Evolutionary conservation across 2,888 invertebrate species (phyloP).

Genomic region (Rhamphomyia laevipes): DNA sequence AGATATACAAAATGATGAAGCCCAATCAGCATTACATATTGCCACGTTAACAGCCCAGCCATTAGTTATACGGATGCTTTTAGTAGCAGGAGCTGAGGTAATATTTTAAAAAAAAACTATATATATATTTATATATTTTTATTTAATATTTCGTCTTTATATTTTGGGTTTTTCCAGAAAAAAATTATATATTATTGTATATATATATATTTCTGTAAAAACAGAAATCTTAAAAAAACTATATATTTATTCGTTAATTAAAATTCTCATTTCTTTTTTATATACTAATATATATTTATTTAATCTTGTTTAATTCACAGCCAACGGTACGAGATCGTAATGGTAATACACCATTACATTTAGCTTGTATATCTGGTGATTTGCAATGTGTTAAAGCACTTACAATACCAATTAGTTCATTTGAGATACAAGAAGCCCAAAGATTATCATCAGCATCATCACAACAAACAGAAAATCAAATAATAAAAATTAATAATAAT

Average conservation of each 20-base stretch:
- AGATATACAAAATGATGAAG: slow-evolving; percentile 68
- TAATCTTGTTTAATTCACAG: slow-evolving; percentile 21
- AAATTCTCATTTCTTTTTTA: neutral
- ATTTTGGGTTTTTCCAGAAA: neutral
- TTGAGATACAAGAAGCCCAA: slow-evolving; percentile 37
- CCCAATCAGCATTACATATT: slow-evolving; percentile 75
- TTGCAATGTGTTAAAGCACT: slow-evolving; percentile 60
- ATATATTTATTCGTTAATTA: no score
- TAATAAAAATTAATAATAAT: neutral
- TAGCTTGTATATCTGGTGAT: slow-evolving; percentile 63
- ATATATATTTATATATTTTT: neutral
- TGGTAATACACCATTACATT: slow-evolving; percentile 80
- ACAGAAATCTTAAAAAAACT: no score
- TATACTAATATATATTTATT: neutral
- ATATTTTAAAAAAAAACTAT: slow-evolving; percentile 14
- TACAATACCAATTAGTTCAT: slow-evolving; percentile 49
- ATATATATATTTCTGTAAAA: no score
- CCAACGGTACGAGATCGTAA: slow-evolving; percentile 53
- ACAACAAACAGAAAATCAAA: slow-evolving; percentile 26
- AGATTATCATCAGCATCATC: slow-evolving; percentile 30
- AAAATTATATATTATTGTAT: no score
- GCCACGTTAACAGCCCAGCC: slow-evolving; percentile 69
- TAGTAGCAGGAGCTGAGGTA: slow-evolving; percentile 64
- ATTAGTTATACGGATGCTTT: slow-evolving; percentile 59
- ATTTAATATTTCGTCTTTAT: neutral